Percentiles rank a stretch among this genome's conserved stretches.
phyloP scores from a whole-genome alignment of 2,888 invertebrate genomes.

The Cordilura impudica region DNA sequence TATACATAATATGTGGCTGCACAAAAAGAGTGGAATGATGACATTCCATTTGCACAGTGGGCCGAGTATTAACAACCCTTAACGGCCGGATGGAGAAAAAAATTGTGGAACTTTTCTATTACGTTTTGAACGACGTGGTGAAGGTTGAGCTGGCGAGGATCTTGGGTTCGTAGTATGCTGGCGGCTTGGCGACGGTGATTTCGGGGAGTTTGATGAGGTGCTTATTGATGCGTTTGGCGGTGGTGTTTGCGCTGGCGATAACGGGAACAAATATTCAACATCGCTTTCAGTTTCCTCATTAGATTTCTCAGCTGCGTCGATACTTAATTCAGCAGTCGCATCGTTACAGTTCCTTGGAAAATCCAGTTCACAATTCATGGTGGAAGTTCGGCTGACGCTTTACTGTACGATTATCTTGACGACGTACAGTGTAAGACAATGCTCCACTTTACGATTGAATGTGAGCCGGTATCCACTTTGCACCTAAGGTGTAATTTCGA shows the following conservation, averaged over 20 bases:
- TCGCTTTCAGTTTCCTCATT: not conserved
- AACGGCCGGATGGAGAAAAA: not conserved
- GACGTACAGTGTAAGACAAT: not conserved
- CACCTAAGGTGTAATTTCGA: not conserved
- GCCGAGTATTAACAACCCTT: not conserved
- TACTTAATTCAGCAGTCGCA: not conserved
- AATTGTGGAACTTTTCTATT: not conserved
- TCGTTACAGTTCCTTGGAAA: too few species aligned
- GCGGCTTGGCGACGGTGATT: not conserved
- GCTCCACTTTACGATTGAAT: not conserved
- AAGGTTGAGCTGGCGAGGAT: not conserved
- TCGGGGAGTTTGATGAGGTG: not conserved
- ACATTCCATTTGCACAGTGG: too few species aligned
- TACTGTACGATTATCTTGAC: not conserved
- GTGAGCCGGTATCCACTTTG: too few species aligned
- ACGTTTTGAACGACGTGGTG: not conserved
- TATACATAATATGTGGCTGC: too few species aligned
- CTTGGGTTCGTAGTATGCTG: not conserved
- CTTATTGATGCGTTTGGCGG: not conserved
- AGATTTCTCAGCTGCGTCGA: not conserved
- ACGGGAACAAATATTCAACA: not conserved
- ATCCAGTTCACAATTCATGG: too few species aligned
- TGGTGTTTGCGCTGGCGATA: not conserved
- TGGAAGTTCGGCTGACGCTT: not conserved
- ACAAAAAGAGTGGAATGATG: too few species aligned